Evolutionary conservation across 2,113 vertebrate genomes (phyloP).

Genomic region (Perognathus longimembris): DNA sequence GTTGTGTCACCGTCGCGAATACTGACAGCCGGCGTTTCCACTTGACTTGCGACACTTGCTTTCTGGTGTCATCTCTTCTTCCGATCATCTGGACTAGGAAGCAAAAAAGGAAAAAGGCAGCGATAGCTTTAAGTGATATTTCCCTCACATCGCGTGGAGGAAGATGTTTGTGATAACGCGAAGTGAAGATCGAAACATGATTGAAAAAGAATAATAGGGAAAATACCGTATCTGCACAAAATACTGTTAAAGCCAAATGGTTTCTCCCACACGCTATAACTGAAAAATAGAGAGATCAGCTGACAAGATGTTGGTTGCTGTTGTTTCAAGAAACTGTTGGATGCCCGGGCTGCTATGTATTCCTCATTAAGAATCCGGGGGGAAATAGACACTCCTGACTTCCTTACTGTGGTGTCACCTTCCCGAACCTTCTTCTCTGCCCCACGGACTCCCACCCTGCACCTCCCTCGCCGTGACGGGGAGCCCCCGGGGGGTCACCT

Average conservation of each 20-base stretch:
- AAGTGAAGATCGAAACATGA: constrained; percentile 11
- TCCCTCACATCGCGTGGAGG: neutral
- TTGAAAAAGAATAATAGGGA: constrained; percentile 11
- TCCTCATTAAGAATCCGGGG: neutral
- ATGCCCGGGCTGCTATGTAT: neutral
- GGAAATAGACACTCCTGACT: neutral
- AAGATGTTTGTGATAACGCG: neutral
- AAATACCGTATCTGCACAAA: neutral
- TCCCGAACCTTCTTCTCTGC: neutral
- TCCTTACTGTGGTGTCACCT: fast-evolving
- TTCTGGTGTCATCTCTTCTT: neutral
- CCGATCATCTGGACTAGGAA: neutral
- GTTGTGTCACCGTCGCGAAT: neutral
- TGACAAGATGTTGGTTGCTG: neutral
- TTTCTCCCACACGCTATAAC: neutral
- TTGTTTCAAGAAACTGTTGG: neutral
- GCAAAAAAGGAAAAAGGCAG: neutral
- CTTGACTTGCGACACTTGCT: neutral
- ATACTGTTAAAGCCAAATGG: neutral
- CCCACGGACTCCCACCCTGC: neutral
- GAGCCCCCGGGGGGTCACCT: neutral
- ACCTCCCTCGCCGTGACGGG: fast-evolving
- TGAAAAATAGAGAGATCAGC: constrained; percentile 53
- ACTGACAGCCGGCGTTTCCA: neutral
- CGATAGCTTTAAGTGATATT: neutral